These are phyloP conservation scores for Sternarchorhynchus goeldii DNA, from an alignment of 2,797 vertebrate genomes.

Conservation along the genomic window DNA sequence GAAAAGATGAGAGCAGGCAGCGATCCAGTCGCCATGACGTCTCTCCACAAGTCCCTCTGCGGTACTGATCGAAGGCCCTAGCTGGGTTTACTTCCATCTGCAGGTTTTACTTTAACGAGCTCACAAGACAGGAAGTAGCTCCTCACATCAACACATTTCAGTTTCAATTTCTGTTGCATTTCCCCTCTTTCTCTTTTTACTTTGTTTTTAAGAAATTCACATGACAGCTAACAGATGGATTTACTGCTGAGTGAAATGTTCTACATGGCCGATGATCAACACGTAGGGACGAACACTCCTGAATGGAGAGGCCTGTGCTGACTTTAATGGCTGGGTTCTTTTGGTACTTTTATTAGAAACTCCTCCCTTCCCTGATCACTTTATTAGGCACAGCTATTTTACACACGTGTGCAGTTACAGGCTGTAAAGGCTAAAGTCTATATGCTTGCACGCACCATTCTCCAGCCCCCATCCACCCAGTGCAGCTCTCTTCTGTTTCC, in stretches of 20 bases:
- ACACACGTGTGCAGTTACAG: no score
- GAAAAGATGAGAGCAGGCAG: slow-evolving; percentile 35
- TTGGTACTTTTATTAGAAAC: no score
- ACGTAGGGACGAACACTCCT: slow-evolving; percentile 20
- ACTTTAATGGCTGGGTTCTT: no score
- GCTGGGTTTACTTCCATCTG: not conserved
- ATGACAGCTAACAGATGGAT: slow-evolving; percentile 52
- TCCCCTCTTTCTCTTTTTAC: slow-evolving; percentile 33
- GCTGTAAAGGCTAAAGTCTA: no score
- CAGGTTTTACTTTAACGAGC: slow-evolving; percentile 56
- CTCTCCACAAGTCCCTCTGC: slow-evolving; percentile 1
- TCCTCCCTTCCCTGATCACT: no score
- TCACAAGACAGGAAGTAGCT: slow-evolving; percentile 69
- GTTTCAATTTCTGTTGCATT: slow-evolving; percentile 63
- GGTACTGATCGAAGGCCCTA: not conserved
- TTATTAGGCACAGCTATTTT: no score
- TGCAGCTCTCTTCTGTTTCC: no score
- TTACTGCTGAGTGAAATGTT: slow-evolving; percentile 25
- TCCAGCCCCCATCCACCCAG: no score
- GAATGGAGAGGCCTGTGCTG: not conserved
- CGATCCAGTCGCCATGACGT: slow-evolving; percentile 14
- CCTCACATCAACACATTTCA: slow-evolving; percentile 66
- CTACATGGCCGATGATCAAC: slow-evolving; percentile 36
- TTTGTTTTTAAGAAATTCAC: slow-evolving; percentile 33
- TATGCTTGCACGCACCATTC: no score